These are phyloP conservation scores for Mola mola DNA, from an alignment of 2,113 vertebrate genomes.

Conservation along the genomic window DNA sequence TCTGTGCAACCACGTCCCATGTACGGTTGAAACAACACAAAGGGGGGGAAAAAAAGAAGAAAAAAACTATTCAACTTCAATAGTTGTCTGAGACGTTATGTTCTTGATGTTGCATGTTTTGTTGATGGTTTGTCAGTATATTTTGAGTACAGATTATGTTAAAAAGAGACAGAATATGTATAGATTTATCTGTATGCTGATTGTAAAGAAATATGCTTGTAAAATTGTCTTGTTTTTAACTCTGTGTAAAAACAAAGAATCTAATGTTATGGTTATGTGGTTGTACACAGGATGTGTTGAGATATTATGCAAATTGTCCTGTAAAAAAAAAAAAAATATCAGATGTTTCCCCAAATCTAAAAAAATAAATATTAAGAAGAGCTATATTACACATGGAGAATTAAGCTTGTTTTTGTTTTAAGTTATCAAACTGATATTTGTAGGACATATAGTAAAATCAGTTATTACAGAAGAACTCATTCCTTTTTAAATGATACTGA, in stretches of 20 bases:
- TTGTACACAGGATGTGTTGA: slow-evolving; percentile 96
- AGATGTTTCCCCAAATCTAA: slow-evolving; percentile 87
- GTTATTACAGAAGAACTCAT: too few species aligned
- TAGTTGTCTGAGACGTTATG: slow-evolving; percentile 87
- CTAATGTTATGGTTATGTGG: slow-evolving; percentile 94
- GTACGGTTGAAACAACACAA: slow-evolving; percentile 74
- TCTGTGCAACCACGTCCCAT: slow-evolving; percentile 77
- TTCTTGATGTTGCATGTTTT: slow-evolving; percentile 97
- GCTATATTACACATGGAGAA: slow-evolving; percentile 75
- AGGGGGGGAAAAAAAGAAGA: slow-evolving; percentile 30
- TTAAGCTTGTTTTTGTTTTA: slow-evolving; percentile 26
- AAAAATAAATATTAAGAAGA: slow-evolving; percentile 96
- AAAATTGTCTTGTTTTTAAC: slow-evolving; percentile 95
- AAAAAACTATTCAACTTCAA: slow-evolving; percentile 71
- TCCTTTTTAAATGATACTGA: too few species aligned
- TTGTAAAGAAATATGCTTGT: slow-evolving; percentile 94
- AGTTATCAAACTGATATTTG: not conserved
- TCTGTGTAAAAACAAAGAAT: slow-evolving; percentile 89
- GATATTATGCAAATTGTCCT: slow-evolving; percentile 96
- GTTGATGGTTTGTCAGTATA: slow-evolving; percentile 87
- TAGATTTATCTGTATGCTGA: slow-evolving; percentile 86
- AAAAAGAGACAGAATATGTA: slow-evolving; percentile 85
- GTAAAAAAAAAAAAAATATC: slow-evolving; percentile 86
- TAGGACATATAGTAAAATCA: not conserved
- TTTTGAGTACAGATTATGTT: slow-evolving; percentile 84